Evolutionary conservation across 2,797 vertebrate species (phyloP).

Genomic region (Gallinago nigripennis): DNA sequence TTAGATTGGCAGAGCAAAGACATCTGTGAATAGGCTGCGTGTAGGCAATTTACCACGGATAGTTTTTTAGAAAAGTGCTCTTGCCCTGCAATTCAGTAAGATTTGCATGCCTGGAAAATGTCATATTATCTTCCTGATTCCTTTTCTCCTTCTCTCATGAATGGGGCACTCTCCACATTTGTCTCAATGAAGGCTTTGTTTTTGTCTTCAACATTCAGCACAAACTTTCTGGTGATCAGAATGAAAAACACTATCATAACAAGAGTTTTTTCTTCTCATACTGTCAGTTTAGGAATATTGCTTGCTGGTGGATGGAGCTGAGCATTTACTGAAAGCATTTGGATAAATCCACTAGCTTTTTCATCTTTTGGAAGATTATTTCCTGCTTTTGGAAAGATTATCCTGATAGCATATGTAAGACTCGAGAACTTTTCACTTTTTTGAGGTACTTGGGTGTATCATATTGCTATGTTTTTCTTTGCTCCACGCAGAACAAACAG

Average conservation of each 20-base stretch:
- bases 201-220: not conserved
- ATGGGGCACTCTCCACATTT: constrained; percentile 10
- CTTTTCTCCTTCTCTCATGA: constrained; percentile 3
- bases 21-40: not conserved
- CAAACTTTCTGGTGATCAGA: not conserved
- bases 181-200: constrained; percentile 67
- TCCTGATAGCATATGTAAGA: not conserved
- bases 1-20: not conserved
- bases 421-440: not conserved
- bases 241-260: not conserved
- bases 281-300: not conserved
- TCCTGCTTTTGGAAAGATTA: not conserved
- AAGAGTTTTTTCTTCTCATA: not conserved
- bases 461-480: not conserved
- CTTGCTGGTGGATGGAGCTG: not conserved
- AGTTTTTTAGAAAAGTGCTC: not conserved
- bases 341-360: not conserved
- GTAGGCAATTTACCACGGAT: not conserved
- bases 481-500: not conserved
- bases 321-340: not conserved
- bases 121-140: constrained; percentile 15
- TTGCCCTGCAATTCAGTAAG: not conserved
- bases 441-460: not conserved
- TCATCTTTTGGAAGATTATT: not conserved
- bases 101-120: constrained; percentile 52